phyloP scores from a whole-genome alignment of 2,113 vertebrate species.

The Paramormyrops kingsleyae region DNA sequence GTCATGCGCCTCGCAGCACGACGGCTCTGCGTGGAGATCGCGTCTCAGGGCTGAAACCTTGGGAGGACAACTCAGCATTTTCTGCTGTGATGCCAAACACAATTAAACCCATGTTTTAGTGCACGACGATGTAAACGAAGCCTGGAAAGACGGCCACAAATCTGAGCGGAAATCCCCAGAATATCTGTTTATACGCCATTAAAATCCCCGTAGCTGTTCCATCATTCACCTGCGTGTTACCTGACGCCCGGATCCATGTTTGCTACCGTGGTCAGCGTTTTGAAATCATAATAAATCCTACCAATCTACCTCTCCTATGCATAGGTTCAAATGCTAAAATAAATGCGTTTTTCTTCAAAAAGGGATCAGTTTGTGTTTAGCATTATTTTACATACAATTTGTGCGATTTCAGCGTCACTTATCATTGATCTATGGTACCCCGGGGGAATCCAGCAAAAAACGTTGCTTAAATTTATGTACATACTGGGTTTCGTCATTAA shows the following conservation, averaged over 20 bases:
- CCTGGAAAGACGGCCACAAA: not conserved
- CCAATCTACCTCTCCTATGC: not conserved
- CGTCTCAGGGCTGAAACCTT: not conserved
- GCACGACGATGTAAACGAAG: not conserved
- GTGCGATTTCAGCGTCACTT: not conserved
- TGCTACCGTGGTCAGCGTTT: not conserved
- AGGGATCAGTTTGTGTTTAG: not conserved
- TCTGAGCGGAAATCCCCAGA: not conserved
- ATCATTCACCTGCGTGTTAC: not conserved
- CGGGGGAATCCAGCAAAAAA: not conserved
- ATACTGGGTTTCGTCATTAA: not conserved
- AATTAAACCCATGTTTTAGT: not conserved
- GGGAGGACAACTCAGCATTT: slow-evolving; percentile 14
- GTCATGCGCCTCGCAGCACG: not conserved
- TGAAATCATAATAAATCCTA: not conserved
- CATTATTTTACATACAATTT: not conserved
- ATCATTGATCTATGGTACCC: not conserved
- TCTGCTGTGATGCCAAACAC: not conserved
- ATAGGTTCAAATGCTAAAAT: not conserved
- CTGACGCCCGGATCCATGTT: not conserved
- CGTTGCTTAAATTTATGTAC: not conserved
- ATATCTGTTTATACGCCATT: not conserved
- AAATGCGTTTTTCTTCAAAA: not conserved
- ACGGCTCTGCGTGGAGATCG: not conserved
- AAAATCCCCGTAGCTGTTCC: not conserved